These are phyloP conservation scores for Tangara arthus DNA, from an alignment of 2,797 vertebrate species.

Conservation along the genomic window DNA sequence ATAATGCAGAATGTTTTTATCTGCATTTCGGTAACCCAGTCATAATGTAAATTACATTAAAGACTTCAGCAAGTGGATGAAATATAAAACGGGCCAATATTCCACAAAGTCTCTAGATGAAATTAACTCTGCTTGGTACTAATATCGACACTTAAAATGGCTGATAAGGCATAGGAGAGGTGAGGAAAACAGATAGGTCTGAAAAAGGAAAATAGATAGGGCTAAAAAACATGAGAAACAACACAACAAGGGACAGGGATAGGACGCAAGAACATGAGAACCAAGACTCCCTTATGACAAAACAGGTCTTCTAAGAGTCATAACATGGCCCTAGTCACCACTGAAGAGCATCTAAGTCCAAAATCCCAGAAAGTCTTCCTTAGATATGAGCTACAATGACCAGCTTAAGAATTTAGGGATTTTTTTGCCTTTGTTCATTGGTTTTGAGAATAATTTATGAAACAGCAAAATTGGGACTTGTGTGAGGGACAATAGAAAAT, in stretches of 20 bases:
- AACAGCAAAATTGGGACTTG: background rate
- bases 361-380: background rate
- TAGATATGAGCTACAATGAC: background rate
- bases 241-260: background rate
- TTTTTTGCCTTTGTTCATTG: background rate
- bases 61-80: background rate
- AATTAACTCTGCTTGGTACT: background rate
- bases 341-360: accelerated
- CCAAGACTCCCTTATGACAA: background rate
- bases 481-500: background rate
- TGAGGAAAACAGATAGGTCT: background rate
- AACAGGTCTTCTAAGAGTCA: background rate
- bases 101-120: background rate
- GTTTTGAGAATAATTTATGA: background rate
- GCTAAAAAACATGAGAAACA: background rate
- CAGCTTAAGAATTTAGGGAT: background rate
- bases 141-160: background rate
- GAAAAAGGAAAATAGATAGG: background rate
- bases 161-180: background rate
- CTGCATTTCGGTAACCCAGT: background rate
- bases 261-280: background rate
- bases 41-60: background rate
- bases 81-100: background rate
- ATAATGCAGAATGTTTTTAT: background rate
- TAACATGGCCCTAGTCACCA: accelerated